A percentile compares a stretch with the other conserved stretches of the same genome.
phyloP scores from a whole-genome alignment of 2,888 invertebrate species.

The Netelia virgata region DNA sequence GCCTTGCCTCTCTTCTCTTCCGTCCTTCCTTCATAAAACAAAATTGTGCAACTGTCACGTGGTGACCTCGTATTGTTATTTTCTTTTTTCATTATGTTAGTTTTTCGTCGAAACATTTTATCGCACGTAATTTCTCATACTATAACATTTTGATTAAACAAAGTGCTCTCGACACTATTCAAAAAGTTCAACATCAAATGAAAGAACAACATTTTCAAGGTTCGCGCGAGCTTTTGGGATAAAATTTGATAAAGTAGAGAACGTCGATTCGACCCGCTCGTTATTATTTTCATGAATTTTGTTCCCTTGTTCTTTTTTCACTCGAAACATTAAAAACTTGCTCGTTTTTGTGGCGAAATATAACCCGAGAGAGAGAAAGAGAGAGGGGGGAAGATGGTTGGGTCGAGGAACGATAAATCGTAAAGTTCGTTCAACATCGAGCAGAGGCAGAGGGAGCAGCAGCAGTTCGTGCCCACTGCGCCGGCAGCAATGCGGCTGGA shows the following conservation, averaged over 20 bases:
- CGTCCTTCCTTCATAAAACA: neutral
- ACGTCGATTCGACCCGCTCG: neutral
- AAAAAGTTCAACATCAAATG: too few relatives aligned
- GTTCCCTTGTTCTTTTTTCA: neutral
- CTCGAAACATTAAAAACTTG: slow-evolving; percentile 40
- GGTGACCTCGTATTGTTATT: slow-evolving; percentile 20
- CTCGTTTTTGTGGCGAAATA: slow-evolving; percentile 40
- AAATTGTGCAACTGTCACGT: slow-evolving; percentile 5
- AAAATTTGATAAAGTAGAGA: neutral
- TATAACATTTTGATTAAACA: too few relatives aligned
- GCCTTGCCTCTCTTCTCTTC: neutral
- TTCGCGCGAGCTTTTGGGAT: neutral
- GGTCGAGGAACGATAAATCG: slow-evolving; percentile 63
- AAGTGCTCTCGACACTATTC: too few relatives aligned
- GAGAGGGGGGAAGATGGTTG: slow-evolving; percentile 18
- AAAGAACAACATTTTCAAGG: neutral
- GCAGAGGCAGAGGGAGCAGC: slow-evolving; percentile 28
- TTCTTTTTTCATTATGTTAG: too few relatives aligned
- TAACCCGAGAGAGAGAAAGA: slow-evolving; percentile 1
- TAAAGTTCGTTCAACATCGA: slow-evolving; percentile 62
- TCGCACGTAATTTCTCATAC: too few relatives aligned
- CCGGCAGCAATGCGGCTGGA: slow-evolving; percentile 59
- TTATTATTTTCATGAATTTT: neutral
- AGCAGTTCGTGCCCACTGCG: slow-evolving; percentile 48
- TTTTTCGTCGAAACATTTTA: too few relatives aligned